Evolutionary conservation across 2,113 vertebrate genomes (phyloP).

Genomic region (Platichthys stellatus): DNA sequence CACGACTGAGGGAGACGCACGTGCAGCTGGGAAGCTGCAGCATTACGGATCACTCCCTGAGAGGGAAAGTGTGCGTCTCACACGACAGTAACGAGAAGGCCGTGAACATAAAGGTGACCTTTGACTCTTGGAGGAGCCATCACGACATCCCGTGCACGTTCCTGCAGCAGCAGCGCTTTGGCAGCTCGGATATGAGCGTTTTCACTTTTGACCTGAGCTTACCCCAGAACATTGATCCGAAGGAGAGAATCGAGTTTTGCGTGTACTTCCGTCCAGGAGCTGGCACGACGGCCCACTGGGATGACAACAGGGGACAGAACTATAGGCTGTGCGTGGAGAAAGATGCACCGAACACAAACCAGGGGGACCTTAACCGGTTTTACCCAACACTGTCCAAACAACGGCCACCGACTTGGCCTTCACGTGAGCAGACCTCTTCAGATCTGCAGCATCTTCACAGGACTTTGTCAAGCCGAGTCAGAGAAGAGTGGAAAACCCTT

Average conservation of each 20-base stretch:
- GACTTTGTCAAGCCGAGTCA: constrained; percentile 14
- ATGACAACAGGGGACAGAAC: constrained; percentile 77
- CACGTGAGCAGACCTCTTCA: not conserved
- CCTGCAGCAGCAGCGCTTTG: constrained; percentile 30
- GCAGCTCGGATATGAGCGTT: constrained; percentile 50
- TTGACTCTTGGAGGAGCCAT: constrained; percentile 81
- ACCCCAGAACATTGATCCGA: constrained; percentile 54
- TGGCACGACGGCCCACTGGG: constrained; percentile 52
- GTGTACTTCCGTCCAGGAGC: constrained; percentile 67
- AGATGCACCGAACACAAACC: not conserved
- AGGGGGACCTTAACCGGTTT: not conserved
- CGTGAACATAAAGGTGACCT: constrained; percentile 77
- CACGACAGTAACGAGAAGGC: constrained; percentile 63
- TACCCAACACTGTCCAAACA: constrained; percentile 6
- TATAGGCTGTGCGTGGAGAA: constrained; percentile 66
- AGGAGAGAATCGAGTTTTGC: constrained; percentile 70
- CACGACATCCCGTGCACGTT: constrained; percentile 76
- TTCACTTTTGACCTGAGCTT: constrained; percentile 77
- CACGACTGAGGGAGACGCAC: constrained; percentile 33
- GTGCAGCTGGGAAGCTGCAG: constrained; percentile 82
- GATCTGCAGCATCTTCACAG: constrained; percentile 17
- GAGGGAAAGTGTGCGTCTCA: constrained; percentile 77
- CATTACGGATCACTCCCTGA: constrained; percentile 68
- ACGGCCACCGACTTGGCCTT: not conserved
- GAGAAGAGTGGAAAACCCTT: constrained; percentile 8